phyloP scores from a whole-genome alignment of 2,113 vertebrate genomes.

The Lophius piscatorius region DNA sequence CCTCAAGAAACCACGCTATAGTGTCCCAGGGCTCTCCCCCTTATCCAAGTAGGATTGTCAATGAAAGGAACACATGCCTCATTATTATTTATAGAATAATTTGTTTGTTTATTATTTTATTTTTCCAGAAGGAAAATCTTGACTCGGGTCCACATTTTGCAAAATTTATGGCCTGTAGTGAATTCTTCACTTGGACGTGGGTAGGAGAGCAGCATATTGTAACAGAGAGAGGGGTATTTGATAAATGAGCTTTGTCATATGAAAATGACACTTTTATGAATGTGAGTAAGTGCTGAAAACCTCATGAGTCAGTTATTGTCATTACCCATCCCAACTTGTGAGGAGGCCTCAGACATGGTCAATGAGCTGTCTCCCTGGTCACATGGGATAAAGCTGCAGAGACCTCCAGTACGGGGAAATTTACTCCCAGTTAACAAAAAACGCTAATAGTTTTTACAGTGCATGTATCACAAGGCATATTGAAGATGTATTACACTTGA shows the following conservation, averaged over 20 bases:
- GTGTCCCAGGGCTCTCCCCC: slow-evolving; percentile 66
- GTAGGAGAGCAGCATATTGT: slow-evolving; percentile 28
- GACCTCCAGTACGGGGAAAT: slow-evolving; percentile 44
- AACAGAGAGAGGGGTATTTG: slow-evolving; percentile 43
- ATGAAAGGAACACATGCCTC: slow-evolving; percentile 74
- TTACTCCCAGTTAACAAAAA: slow-evolving; percentile 39
- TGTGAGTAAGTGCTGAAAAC: slow-evolving; percentile 72
- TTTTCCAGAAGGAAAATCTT: slow-evolving; percentile 63
- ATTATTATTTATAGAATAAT: slow-evolving; percentile 79
- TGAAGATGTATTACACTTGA: slow-evolving; percentile 46
- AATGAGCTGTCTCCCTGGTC: slow-evolving; percentile 39
- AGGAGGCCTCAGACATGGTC: slow-evolving; percentile 52
- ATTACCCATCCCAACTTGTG: slow-evolving; percentile 59
- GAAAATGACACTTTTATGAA: slow-evolving; percentile 75
- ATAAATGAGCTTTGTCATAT: slow-evolving; percentile 72
- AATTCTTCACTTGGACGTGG: slow-evolving; percentile 51
- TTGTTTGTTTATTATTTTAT: slow-evolving; percentile 77
- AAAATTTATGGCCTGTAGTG: slow-evolving; percentile 54
- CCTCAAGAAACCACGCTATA: slow-evolving; percentile 65
- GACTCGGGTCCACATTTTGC: slow-evolving; percentile 40
- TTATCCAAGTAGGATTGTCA: slow-evolving; percentile 54
- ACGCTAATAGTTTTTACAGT: slow-evolving; percentile 62
- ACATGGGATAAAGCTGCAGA: slow-evolving; percentile 19
- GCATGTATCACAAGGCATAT: slow-evolving; percentile 43
- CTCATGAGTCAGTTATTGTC: slow-evolving; percentile 70